Evolutionary conservation across 2,888 invertebrate species (phyloP), one percentile per base, ranked within the genome.

Genomic region (Tetranychus piercei): DNA sequence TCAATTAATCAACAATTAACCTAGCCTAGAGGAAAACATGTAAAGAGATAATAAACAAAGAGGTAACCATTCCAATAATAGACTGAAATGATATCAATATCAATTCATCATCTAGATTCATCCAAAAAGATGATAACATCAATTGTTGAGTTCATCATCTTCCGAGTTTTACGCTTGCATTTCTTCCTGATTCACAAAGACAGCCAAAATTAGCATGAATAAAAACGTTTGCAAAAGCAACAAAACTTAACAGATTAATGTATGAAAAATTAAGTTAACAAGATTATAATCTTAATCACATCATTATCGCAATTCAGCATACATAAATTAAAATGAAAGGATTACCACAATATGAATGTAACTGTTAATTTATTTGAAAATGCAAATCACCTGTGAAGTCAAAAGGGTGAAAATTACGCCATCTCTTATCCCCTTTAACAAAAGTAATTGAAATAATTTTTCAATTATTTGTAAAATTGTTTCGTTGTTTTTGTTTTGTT

Each of bases 1-100:
- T 55, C 55, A 55, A 55, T 55, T 55, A 55, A 55, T 55, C 55
- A 55, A 55, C 55, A 55, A 55, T 55, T 55, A 55, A 55, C 55
- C 55, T 55, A 15, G 55, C 55, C 55, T 55, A 15, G 55, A 55
- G 55, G 55, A 15, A 55, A 9, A 55, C 55, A 55, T 15, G 15
- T 15, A 55, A 55, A 55, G 15, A 55, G 11, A 55, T 55, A 15
- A 15, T 55, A 9, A 55, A 55, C 55, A 55, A 55, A 55, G 15
- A 55, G 15, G 55, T 9, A 55, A 55, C 34, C 34, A 34, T 34
- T 34, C 34, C 34, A 34, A 34, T 34, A 34, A 34, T 5, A 34
- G 34, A 34, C 34, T 34, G 34, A 34, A 34, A 34, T 34, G 34
- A 34, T 34, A 34, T 34, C 34, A 34, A 34, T 34, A 34, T 34